Percentiles rank a stretch among this genome's conserved stretches.
Conservation (phyloP, 1,140 invertebrate species). For the Armadillidium nasatum region DNA sequence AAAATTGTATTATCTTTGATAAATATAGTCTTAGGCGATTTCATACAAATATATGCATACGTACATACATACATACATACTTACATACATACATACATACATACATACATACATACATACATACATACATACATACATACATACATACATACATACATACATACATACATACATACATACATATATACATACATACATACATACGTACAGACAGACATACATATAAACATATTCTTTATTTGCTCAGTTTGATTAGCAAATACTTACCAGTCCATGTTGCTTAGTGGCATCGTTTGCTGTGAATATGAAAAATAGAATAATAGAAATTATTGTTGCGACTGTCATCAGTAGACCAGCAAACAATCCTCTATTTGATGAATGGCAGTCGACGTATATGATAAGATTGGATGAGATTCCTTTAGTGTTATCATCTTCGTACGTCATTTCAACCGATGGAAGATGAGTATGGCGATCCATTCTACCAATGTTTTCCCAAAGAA, state of each 20-base stretch:
- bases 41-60: too few species aligned
- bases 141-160: constrained; percentile 2
- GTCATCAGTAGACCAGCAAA: constrained; percentile 64
- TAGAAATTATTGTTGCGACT: constrained; percentile 59
- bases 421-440: constrained; percentile 44
- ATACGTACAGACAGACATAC: constrained; percentile 27
- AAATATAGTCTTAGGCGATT: too few species aligned
- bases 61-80: too few species aligned
- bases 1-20: neutral
- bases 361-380: constrained; percentile 65
- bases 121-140: constrained; percentile 2
- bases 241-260: neutral
- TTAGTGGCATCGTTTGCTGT: constrained; percentile 54
- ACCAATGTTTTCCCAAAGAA: constrained; percentile 67
- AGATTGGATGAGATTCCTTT: constrained; percentile 43
- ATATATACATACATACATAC: neutral
- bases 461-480: constrained; percentile 51
- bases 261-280: constrained; percentile 44
- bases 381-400: constrained; percentile 59
- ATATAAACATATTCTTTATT: neutral
- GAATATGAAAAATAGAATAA: constrained; percentile 65
- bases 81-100: neutral
- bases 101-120: constrained; percentile 2
- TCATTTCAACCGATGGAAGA: constrained; percentile 42
- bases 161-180: neutral